Base-by-base conservation (phyloP, 2,113 vertebrate genomes). In the Pteropus alecto region DNA sequence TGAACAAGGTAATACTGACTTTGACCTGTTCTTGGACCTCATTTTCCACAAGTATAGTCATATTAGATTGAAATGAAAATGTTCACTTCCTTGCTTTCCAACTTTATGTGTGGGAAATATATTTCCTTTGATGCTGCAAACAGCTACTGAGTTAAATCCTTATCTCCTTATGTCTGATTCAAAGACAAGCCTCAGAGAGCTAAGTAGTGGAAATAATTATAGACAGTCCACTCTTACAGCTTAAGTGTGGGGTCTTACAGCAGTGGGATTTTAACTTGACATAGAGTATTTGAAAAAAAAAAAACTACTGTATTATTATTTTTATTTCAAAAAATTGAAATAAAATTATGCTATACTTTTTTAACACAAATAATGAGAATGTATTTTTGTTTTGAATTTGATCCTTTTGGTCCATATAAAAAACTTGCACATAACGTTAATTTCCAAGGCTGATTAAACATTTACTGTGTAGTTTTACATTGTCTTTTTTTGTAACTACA, bases 181-280 rank as follows among this genome's bases (percentile, higher is more conserved):
- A 84, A 73, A 68, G 74, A 30, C 30, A 83, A 96, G 1, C 28
- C 67, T 77, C 26, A 70, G 83, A 90, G 10, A 95, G 3, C 61
- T 93, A 89, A 96, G 54, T 89, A 85, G 15, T 94, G 24, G 76
- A 95, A 98, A 92, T 74, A 93, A 46, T 95, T 85, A 58, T 14
- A 93, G 15, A 30, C 12, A 92, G 78, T 5, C 2, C 65, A 77
- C 18, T 67, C 30, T 38, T 1, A 24, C 16, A 61, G 46, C 60
- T 87, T 73, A 26, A 90, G 35, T 30, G 21, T 90, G n/a, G 8
- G 4, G 0, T 74, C 63, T 95, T 58, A 13, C 88, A 97, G 73
- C 12, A 11, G 0, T 56, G 19, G 22, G 24, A 58, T 78, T 93
- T 95, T 88, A 92, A 51, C 19, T 26, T 92, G 24, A 35, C 21